These are phyloP conservation scores for Lacerta bilineata DNA, from an alignment of 2,797 vertebrate species.

Conservation along the genomic window DNA sequence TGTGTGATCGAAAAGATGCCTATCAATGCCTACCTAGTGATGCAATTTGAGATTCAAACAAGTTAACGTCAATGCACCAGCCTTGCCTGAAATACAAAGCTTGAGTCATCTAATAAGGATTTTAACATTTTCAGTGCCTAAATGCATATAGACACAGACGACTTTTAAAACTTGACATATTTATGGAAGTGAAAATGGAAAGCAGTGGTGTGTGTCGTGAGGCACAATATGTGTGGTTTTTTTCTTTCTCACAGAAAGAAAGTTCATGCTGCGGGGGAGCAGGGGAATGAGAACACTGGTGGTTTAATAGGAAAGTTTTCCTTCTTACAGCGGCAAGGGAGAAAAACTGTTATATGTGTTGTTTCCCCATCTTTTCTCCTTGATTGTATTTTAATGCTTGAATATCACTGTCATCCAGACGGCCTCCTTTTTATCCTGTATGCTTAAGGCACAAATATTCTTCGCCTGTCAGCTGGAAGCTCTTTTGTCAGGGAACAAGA, in stretches of 20 bases:
- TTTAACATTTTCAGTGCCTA: constrained; percentile 10
- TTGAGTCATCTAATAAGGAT: constrained; percentile 39
- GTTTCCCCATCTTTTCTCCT: not conserved
- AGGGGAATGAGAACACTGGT: not conserved
- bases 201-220: not conserved
- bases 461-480: not conserved
- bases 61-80: constrained; percentile 9
- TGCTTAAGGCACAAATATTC: not conserved
- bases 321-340: not conserved
- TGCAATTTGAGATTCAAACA: constrained; percentile 32
- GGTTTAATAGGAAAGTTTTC: not conserved
- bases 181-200: constrained; percentile 39
- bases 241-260: not conserved
- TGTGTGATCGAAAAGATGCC: not conserved
- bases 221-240: not conserved
- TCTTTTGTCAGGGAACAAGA: not conserved
- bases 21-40: constrained; percentile 15
- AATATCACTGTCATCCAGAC: too few relatives aligned
- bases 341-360: not conserved
- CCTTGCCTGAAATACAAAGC: constrained; percentile 15
- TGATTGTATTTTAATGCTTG: not conserved
- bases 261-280: not conserved
- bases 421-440: too few relatives aligned
- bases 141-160: constrained; percentile 23
- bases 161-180: constrained; percentile 13